phyloP scores from a whole-genome alignment of 2,888 invertebrate species.

The Lithophane socia region DNA sequence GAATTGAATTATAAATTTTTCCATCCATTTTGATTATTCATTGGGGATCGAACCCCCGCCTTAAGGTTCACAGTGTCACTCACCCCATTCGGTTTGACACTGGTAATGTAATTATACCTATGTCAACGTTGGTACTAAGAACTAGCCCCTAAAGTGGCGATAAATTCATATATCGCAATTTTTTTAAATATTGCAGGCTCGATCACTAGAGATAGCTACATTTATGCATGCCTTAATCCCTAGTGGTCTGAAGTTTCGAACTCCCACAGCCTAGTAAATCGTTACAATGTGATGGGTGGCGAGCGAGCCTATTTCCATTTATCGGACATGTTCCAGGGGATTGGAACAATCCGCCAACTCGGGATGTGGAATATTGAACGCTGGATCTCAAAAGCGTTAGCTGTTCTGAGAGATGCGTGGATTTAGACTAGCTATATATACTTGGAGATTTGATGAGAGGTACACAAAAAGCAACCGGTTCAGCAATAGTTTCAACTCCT shows the following conservation, averaged over 20 bases:
- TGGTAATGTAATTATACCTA: slow-evolving; percentile 29
- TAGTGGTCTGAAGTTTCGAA: slow-evolving; percentile 18
- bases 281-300: slow-evolving; percentile 28
- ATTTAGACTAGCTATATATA: neutral
- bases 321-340: slow-evolving; percentile 46
- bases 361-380: slow-evolving; percentile 27
- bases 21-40: slow-evolving; percentile 33
- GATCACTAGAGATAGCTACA: neutral
- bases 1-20: slow-evolving; percentile 40
- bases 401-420: neutral
- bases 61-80: neutral
- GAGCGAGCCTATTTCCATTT: slow-evolving; percentile 53
- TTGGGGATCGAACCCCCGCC: slow-evolving; percentile 18
- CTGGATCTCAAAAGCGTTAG: slow-evolving; percentile 2
- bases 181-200: slow-evolving; percentile 13
- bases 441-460: neutral
- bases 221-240: slow-evolving; percentile 16
- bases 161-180: neutral
- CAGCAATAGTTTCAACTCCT: neutral
- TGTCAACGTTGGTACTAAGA: slow-evolving; percentile 3
- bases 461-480: neutral
- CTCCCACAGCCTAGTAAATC: slow-evolving; percentile 22
- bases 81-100: neutral
- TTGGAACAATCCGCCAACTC: slow-evolving; percentile 36
- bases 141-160: too few relatives aligned